Evolutionary conservation across 64 coral and sea anemone species (phyloP).

Genomic region (Exaiptasia diaphana): DNA sequence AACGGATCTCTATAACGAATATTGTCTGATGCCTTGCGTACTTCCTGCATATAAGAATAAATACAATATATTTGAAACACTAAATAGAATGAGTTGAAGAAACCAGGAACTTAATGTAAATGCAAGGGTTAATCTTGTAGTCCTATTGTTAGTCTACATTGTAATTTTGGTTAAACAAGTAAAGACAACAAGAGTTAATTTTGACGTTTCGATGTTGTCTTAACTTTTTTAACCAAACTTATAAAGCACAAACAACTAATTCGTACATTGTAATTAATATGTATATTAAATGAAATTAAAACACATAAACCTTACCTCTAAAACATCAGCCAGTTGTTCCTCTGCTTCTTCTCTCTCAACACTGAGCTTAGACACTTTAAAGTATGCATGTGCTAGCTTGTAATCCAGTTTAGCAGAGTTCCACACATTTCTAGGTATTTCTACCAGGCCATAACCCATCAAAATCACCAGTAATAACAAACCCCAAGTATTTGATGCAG

Average conservation of each 20-base stretch:
- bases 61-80: too few species aligned
- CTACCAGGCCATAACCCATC: conserved; percentile 95
- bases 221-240: too few species aligned
- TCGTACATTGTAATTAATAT: too few species aligned
- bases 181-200: too few species aligned
- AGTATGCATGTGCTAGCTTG: conserved; percentile 92
- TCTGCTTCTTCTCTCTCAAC: conserved; percentile 94
- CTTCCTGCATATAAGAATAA: conserved; percentile 52
- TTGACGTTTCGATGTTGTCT: too few species aligned
- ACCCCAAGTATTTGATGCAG: conserved; percentile 96
- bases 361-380: conserved; percentile 96
- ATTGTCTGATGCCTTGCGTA: conserved; percentile 67
- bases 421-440: conserved; percentile 86
- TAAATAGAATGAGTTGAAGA: too few species aligned
- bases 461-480: conserved; percentile 79
- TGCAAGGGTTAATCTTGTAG: too few species aligned
- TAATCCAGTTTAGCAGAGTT: conserved; percentile 80
- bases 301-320: conserved; percentile 69
- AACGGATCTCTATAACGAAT: conserved; percentile 86
- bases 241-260: too few species aligned
- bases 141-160: too few species aligned
- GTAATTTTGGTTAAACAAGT: too few species aligned
- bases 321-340: conserved; percentile 83
- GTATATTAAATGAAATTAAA: too few species aligned
- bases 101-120: too few species aligned